phyloP scores from a whole-genome alignment of 1,140 invertebrate genomes.

The Psilanteris sp. region DNA sequence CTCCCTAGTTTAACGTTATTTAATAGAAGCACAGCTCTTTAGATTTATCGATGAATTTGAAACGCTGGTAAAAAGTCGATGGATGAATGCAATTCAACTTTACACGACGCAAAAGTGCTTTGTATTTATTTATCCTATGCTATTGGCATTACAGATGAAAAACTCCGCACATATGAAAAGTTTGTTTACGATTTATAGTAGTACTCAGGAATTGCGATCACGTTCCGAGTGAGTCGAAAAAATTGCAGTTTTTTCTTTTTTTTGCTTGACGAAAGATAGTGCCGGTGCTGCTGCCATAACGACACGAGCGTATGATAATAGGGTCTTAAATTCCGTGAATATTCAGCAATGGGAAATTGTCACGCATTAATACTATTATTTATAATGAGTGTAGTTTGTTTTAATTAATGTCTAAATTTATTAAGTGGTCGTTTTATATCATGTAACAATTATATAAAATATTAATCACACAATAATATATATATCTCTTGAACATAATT shows the following conservation, averaged over 20 bases:
- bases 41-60: slow-evolving; percentile 1
- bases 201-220: slow-evolving; percentile 7
- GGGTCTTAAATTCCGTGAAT: slow-evolving; percentile 23
- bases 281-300: slow-evolving; percentile 7
- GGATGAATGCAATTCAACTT: slow-evolving; percentile 1
- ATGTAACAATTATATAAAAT: too few relatives aligned
- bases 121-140: slow-evolving; percentile 12
- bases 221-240: not conserved
- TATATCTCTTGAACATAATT: too few relatives aligned
- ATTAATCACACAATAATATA: too few relatives aligned
- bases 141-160: slow-evolving; percentile 10
- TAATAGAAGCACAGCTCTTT: too few relatives aligned
- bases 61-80: not conserved
- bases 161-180: slow-evolving; percentile 9
- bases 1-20: too few relatives aligned
- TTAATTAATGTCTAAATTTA: too few relatives aligned
- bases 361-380: too few relatives aligned
- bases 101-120: not conserved
- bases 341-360: too few relatives aligned
- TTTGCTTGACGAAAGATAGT: slow-evolving; percentile 10
- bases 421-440: too few relatives aligned
- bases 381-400: too few relatives aligned
- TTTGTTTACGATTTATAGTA: slow-evolving; percentile 16
- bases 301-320: slow-evolving; percentile 41
- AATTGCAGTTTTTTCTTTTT: not conserved